These are phyloP conservation scores for Drosophila sp. DNA, from an alignment of 1,140 invertebrate genomes.

Conservation along the genomic window DNA sequence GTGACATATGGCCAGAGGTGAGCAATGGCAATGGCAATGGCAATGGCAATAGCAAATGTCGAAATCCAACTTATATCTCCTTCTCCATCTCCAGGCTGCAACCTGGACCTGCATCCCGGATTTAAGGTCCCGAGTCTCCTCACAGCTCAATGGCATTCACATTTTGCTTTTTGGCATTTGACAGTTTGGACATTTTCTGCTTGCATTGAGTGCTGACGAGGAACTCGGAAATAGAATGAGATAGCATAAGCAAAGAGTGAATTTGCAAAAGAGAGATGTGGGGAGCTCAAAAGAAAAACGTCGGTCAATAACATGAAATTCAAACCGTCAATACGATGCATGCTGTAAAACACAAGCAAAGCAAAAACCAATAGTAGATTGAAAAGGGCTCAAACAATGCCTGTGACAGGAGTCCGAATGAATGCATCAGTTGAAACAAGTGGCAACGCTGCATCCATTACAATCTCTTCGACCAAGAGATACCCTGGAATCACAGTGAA, in stretches of 20 bases:
- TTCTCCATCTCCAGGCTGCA: too few relatives aligned
- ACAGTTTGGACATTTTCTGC: constrained; percentile 79
- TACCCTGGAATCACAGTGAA: neutral
- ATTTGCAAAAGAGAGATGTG: neutral
- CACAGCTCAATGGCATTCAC: constrained; percentile 57
- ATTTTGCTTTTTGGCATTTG: constrained; percentile 82
- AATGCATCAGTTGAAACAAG: constrained; percentile 22
- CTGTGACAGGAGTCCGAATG: constrained; percentile 26
- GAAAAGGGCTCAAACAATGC: neutral
- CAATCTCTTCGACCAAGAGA: neutral
- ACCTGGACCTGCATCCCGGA: constrained; percentile 12
- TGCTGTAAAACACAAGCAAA: constrained; percentile 39
- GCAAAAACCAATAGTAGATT: neutral
- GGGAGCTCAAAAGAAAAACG: constrained; percentile 50
- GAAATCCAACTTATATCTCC: constrained; percentile 20
- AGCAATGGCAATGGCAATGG: constrained; percentile 27
- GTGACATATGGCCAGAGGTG: constrained; percentile 57
- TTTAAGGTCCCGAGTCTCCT: neutral
- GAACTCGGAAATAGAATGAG: constrained; percentile 11
- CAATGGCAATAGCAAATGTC: too few relatives aligned
- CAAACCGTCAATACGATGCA: constrained; percentile 57
- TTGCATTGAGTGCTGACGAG: constrained; percentile 54
- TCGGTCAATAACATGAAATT: constrained; percentile 67
- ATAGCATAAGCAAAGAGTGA: neutral
- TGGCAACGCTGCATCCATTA: neutral